phyloP scores from a whole-genome alignment of 2,797 vertebrate genomes.

The Acanthurus tractus region DNA sequence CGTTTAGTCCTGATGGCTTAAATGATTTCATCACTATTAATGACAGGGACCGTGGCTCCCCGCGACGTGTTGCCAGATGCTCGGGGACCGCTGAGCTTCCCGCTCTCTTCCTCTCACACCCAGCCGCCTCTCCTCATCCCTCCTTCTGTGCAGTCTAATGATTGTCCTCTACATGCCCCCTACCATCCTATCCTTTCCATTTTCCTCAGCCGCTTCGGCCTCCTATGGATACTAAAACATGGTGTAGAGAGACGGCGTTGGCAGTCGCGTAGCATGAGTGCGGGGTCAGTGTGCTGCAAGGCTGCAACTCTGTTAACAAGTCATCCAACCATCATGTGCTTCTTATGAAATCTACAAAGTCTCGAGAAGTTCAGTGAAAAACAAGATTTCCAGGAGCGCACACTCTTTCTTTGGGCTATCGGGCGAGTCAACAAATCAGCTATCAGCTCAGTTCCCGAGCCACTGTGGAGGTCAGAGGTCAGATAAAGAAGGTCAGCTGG shows the following conservation, averaged over 20 bases:
- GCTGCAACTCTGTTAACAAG: slow-evolving; percentile 49
- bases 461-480: slow-evolving; percentile 60
- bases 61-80: slow-evolving; percentile 95
- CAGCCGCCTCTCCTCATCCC: slow-evolving; percentile 81
- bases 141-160: slow-evolving; percentile 92
- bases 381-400: slow-evolving; percentile 29
- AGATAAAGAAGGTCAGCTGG: slow-evolving; percentile 68
- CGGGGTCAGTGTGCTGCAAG: slow-evolving; percentile 42
- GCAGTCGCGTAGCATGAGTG: slow-evolving; percentile 24
- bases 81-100: slow-evolving; percentile 88
- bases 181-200: slow-evolving; percentile 71
- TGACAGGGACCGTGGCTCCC: slow-evolving; percentile 94
- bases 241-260: slow-evolving; percentile 37
- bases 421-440: slow-evolving; percentile 87
- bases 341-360: slow-evolving; percentile 38
- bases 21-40: slow-evolving; percentile 99
- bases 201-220: slow-evolving; percentile 48
- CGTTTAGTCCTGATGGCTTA: slow-evolving; percentile 99
- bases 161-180: slow-evolving; percentile 95
- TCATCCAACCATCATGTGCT: slow-evolving; percentile 38
- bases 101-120: slow-evolving; percentile 82
- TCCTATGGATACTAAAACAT: slow-evolving; percentile 69
- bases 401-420: slow-evolving; percentile 36
- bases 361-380: slow-evolving; percentile 30
- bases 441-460: slow-evolving; percentile 81